Evolutionary conservation across 2,797 vertebrate species (phyloP), one percentile per base, ranked within the genome.

Genomic region (Coreius guichenoti): DNA sequence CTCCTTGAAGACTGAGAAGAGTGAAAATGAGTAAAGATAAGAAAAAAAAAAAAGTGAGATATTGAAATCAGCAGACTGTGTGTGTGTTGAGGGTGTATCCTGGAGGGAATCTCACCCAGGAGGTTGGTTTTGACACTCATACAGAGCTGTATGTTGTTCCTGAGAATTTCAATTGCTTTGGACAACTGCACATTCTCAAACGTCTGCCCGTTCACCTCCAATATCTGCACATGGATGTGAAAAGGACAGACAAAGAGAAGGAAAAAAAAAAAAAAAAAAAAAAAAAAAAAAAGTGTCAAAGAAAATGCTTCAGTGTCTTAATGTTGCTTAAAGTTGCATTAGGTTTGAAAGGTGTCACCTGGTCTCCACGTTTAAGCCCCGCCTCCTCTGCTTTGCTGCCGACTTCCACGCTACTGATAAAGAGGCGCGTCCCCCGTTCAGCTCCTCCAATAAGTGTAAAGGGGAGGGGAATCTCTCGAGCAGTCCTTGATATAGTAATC

Each of bases 41-140:
- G 5, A n/a, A 9, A 29, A 61, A 14, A 26, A 47, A 69, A 4
- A 23, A 21, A 4, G 23, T 0, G 0, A 47, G 45, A 29, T 7
- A 14, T 51, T 36, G n/a, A 67, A 47, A 45, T 29, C 4, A 73
- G 33, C 5, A 51, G 49, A 75, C 13, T 4, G 23, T 79, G 23
- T 11, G 21, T 9, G 23, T 39, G 43, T 31, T 58, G 26, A 8
- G 19, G 31, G 16, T 16, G 4, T 19, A 29, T 51, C 1, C 63
- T 0, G 8, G 68, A 31, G 65, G 45, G 23, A 31, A 86, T 90
- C 94, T 96, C 93, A 99, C 98, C 98, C 95, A 99, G 96, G 89
- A 99, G 96, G 91, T 99, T 99, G 82, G 98, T 99, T 96, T 99
- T 99, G 96, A 99, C 97, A 96, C 97, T 99, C 96, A 99, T 98